Evolutionary conservation across 53 echinoderm and acorn worm species (phyloP).

Genomic region (Arbacia lixula): DNA sequence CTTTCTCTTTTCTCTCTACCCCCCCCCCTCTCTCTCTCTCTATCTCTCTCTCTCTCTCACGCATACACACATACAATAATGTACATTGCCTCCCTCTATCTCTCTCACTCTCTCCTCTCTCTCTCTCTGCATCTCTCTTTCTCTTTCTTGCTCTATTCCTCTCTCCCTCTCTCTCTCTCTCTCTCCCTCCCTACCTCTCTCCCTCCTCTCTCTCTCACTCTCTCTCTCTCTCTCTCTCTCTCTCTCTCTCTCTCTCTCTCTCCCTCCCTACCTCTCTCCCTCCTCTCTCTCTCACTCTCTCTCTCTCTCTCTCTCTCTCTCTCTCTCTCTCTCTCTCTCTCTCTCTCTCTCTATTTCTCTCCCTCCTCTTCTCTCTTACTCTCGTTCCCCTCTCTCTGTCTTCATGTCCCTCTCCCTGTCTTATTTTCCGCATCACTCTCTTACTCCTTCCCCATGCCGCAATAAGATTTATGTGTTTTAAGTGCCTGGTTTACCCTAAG

Average conservation of each 20-base stretch:
- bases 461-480: conserved; percentile 48
- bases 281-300: too few species aligned
- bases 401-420: neutral
- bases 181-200: neutral
- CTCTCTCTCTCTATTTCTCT: neutral
- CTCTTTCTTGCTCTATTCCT: neutral
- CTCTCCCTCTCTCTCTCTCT: neutral
- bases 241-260: too few species aligned
- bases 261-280: too few species aligned
- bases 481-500: conserved; percentile 59
- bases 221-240: too few species aligned
- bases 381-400: neutral
- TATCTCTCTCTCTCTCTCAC: neutral
- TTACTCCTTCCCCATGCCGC: neutral
- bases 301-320: too few species aligned
- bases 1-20: neutral
- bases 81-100: neutral
- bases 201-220: neutral
- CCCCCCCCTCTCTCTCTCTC: neutral
- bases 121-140: neutral
- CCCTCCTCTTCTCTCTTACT: neutral
- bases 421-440: neutral
- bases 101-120: too few species aligned
- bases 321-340: conserved; percentile 3
- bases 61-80: too few species aligned